Conservation (phyloP, 1,140 invertebrate species). For the Aphaenogaster floridana region DNA sequence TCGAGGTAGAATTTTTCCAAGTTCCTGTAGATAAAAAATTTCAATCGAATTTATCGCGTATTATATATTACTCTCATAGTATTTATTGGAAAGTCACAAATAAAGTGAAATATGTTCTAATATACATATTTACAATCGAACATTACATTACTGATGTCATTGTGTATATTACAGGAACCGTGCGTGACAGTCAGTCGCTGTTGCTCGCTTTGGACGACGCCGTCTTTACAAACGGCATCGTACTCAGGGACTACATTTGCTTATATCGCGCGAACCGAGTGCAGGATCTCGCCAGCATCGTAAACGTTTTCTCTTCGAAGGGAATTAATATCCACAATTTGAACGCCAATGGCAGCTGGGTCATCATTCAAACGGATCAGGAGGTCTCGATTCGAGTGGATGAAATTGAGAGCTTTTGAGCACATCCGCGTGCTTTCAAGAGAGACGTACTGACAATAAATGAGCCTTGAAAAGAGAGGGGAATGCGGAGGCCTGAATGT, state of each 20-base stretch:
- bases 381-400: slow-evolving; percentile 74
- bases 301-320: slow-evolving; percentile 74
- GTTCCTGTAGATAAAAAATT: background rate
- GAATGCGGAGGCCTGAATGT: background rate
- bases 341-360: slow-evolving; percentile 78
- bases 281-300: slow-evolving; percentile 78
- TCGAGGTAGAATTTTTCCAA: background rate
- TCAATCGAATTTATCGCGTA: background rate
- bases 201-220: slow-evolving; percentile 84
- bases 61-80: background rate
- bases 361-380: slow-evolving; percentile 81
- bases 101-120: background rate
- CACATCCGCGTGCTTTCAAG: background rate
- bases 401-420: slow-evolving; percentile 78
- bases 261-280: slow-evolving; percentile 78
- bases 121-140: background rate
- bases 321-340: slow-evolving; percentile 77
- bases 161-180: slow-evolving; percentile 80
- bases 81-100: background rate
- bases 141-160: background rate
- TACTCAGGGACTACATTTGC: slow-evolving; percentile 79
- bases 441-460: background rate
- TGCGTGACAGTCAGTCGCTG: slow-evolving; percentile 79
- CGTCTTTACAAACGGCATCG: slow-evolving; percentile 80
- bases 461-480: background rate